Percentiles rank a stretch among this genome's conserved stretches.
These are phyloP conservation scores for Hiodon tergisus DNA, from an alignment of 2,113 vertebrate genomes.

Conservation along the genomic window DNA sequence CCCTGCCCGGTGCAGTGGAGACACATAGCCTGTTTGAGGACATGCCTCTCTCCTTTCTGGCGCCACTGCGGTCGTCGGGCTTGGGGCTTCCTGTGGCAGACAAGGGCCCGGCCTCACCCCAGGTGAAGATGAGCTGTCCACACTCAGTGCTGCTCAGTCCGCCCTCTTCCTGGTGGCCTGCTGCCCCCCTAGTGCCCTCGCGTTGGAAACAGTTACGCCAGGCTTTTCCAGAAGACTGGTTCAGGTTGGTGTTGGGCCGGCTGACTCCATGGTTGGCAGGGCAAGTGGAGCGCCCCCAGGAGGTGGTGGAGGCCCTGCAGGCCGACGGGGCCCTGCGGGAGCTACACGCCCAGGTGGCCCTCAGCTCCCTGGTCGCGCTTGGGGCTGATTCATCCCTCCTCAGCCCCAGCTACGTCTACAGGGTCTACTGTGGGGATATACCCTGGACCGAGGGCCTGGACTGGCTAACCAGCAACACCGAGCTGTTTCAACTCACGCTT, in stretches of 20 bases:
- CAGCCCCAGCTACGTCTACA: conserved; percentile 78
- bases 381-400: conserved; percentile 74
- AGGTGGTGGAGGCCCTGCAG: conserved; percentile 72
- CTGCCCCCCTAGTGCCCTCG: conserved; percentile 63
- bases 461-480: conserved; percentile 82
- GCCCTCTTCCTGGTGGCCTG: conserved; percentile 75
- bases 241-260: conserved; percentile 74
- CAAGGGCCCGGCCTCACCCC: conserved; percentile 55
- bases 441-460: conserved; percentile 84
- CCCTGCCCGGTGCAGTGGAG: conserved; percentile 87
- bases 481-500: conserved; percentile 82
- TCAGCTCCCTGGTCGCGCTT: conserved; percentile 80
- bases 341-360: conserved; percentile 71
- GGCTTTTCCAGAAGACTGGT: conserved; percentile 90
- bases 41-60: conserved; percentile 62
- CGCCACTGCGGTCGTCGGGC: conserved; percentile 63
- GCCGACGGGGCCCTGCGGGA: conserved; percentile 76
- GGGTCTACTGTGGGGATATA: conserved; percentile 80
- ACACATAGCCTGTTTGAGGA: conserved; percentile 62
- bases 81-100: conserved; percentile 62
- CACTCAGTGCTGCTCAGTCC: conserved; percentile 75
- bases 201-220: conserved; percentile 72
- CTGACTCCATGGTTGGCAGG: conserved; percentile 62
- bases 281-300: conserved; percentile 66
- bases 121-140: conserved; percentile 73